phyloP scores from a whole-genome alignment of 2,113 vertebrate species.

The Rhinolophus ferrumequinum region DNA sequence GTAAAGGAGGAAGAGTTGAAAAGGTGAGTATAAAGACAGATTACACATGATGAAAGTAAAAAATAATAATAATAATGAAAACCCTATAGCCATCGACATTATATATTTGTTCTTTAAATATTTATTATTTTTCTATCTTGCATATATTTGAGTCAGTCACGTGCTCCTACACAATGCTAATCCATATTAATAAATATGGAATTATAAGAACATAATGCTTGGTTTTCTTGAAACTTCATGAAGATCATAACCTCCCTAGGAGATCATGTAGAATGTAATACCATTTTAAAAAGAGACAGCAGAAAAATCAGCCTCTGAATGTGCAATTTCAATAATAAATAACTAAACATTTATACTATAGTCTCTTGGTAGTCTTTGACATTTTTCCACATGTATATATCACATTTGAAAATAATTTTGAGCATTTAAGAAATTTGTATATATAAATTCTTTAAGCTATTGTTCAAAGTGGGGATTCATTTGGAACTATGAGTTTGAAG shows the following conservation, averaged over 20 bases:
- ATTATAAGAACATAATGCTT: background rate
- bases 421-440: background rate
- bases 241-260: background rate
- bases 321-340: background rate
- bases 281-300: background rate
- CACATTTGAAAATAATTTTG: background rate
- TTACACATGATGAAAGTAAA: background rate
- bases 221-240: background rate
- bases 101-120: background rate
- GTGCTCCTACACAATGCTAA: background rate
- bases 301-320: background rate
- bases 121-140: background rate
- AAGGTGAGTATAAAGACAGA: background rate
- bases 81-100: background rate
- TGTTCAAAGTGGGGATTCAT: background rate
- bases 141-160: background rate
- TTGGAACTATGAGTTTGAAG: background rate
- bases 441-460: background rate
- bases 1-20: background rate
- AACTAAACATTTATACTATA: background rate
- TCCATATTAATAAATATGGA: background rate
- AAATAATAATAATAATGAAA: background rate
- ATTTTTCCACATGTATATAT: background rate
- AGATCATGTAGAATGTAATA: background rate
- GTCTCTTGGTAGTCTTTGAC: background rate